phyloP scores from a whole-genome alignment of 1,140 invertebrate species.

The Rhagoletis zephyria region DNA sequence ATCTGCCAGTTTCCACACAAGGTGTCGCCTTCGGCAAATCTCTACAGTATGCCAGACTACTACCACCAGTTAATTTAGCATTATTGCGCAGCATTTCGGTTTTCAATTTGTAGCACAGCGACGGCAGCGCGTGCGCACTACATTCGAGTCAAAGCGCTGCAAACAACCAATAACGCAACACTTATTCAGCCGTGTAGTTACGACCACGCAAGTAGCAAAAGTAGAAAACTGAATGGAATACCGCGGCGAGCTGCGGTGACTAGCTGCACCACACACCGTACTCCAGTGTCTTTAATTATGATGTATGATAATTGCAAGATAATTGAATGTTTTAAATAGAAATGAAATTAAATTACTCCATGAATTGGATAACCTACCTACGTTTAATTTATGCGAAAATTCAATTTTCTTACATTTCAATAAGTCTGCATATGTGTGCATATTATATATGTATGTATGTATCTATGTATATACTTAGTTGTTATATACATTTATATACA shows the following conservation, averaged over 20 bases:
- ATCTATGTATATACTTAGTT: neutral
- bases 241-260: neutral
- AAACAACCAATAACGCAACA: slow-evolving; percentile 8
- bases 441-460: neutral
- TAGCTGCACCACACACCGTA: neutral
- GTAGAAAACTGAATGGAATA: neutral
- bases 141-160: neutral
- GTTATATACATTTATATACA: too few species aligned
- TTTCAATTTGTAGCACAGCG: neutral
- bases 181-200: neutral
- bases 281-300: slow-evolving; percentile 29
- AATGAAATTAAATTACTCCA: slow-evolving; percentile 35
- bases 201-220: slow-evolving; percentile 14
- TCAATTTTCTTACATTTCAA: neutral
- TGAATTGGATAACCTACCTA: neutral
- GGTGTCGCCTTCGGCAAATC: neutral
- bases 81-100: neutral
- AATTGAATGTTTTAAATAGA: slow-evolving; percentile 51
- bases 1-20: neutral
- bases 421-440: neutral
- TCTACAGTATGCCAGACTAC: too few species aligned
- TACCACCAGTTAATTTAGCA: neutral
- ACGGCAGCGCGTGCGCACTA: slow-evolving; percentile 39
- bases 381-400: slow-evolving; percentile 41
- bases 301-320: slow-evolving; percentile 45